These are phyloP conservation scores for Amphimedon queenslandica DNA, from an alignment of 37 sponge, comb jelly and placozoan species.

Conservation along the genomic window DNA sequence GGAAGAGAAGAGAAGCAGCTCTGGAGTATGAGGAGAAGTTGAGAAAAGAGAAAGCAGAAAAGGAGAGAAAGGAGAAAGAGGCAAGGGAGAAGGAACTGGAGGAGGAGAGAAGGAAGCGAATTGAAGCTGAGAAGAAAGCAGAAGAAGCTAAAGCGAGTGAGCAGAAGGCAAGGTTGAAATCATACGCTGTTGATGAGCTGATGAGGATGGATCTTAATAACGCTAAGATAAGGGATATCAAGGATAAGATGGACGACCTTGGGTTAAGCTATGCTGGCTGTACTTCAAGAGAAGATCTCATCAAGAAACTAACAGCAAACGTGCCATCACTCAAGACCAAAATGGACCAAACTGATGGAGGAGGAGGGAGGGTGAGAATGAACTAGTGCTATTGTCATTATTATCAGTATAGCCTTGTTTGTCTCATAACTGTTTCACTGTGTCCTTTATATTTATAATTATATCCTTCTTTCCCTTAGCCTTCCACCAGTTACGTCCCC, in stretches of 20 bases:
- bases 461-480: no score
- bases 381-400: no score
- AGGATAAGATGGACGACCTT: constrained; percentile 58
- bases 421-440: no score
- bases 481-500: no score
- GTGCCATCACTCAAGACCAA: constrained; percentile 51
- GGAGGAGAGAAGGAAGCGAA: constrained; percentile 14
- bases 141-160: constrained; percentile 28
- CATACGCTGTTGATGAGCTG: constrained; percentile 43
- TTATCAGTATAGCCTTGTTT: no score
- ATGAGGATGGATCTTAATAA: constrained; percentile 53
- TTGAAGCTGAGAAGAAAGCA: constrained; percentile 14
- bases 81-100: constrained; percentile 35
- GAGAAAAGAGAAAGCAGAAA: constrained; percentile 44
- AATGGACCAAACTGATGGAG: neutral
- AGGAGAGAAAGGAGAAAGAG: constrained; percentile 18
- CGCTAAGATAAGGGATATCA: constrained; percentile 37
- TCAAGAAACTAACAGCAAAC: constrained; percentile 40
- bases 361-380: no score
- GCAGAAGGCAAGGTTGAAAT: constrained; percentile 22
- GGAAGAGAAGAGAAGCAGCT: constrained; percentile 25
- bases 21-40: constrained; percentile 60
- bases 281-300: constrained; percentile 38
- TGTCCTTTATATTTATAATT: no score
- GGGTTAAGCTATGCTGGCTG: constrained; percentile 46